These are phyloP conservation scores for Silurus glanis DNA, from an alignment of 2,113 vertebrate genomes.

Conservation along the genomic window DNA sequence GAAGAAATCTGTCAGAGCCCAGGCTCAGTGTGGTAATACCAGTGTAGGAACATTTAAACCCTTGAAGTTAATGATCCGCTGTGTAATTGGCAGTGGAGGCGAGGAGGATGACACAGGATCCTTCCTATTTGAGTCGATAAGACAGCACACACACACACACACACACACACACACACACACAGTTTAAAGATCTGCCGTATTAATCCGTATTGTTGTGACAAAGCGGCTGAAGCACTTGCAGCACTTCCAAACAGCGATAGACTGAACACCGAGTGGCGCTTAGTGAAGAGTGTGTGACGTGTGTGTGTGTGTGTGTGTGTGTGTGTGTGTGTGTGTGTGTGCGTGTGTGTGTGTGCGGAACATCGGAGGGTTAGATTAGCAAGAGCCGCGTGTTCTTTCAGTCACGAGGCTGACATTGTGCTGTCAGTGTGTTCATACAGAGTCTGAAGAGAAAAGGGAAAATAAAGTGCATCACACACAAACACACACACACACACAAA, in stretches of 20 bases:
- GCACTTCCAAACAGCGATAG: conserved; percentile 78
- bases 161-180: not conserved
- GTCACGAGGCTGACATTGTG: conserved; percentile 65
- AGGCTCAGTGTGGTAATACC: conserved; percentile 78
- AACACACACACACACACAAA: conserved; percentile 40
- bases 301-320: not conserved
- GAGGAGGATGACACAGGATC: conserved; percentile 71
- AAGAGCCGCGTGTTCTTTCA: conserved; percentile 67
- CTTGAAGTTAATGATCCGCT: conserved; percentile 83
- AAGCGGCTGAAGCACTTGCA: conserved; percentile 75
- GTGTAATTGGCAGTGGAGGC: conserved; percentile 81
- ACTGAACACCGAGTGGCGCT: conserved; percentile 65
- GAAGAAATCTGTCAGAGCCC: conserved; percentile 74
- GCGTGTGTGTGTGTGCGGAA: not conserved
- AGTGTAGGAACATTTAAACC: conserved; percentile 83
- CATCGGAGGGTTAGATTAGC: conserved; percentile 75
- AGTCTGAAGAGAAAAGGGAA: conserved; percentile 49
- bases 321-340: not conserved
- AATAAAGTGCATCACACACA: conserved; percentile 18
- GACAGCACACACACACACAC: conserved; percentile 45
- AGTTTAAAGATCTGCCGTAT: conserved; percentile 74
- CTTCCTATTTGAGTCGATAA: conserved; percentile 77
- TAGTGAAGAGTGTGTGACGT: conserved; percentile 30
- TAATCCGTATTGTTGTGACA: conserved; percentile 81
- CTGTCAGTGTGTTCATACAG: conserved; percentile 71